Evolutionary conservation across 2,888 invertebrate species (phyloP).

Genomic region (Thysanoteuthis rhombus): DNA sequence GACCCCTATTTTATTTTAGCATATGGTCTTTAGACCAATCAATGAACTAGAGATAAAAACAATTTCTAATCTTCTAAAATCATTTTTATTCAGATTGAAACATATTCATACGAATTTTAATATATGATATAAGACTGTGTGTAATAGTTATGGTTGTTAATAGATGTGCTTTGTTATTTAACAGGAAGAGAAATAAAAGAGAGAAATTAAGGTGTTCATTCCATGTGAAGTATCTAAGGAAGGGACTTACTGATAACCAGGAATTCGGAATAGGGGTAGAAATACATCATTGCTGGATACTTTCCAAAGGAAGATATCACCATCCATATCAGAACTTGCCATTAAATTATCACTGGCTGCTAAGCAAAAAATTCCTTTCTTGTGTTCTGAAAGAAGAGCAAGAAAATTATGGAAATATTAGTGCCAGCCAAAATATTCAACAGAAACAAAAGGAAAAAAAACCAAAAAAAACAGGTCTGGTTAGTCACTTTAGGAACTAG

Average conservation of each 20-base stretch:
- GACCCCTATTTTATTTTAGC: no score
- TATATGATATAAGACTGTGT: no score
- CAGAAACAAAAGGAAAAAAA: not conserved
- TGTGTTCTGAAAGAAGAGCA: slow-evolving; percentile 51
- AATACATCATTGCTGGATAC: slow-evolving; percentile 39
- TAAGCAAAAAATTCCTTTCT: slow-evolving; percentile 57
- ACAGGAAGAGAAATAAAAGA: not conserved
- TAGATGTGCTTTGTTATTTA: no score
- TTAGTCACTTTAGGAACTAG: no score
- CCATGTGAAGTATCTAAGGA: not conserved
- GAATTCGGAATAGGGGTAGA: slow-evolving; percentile 45
- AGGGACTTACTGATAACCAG: slow-evolving; percentile 50
- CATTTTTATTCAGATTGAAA: no score
- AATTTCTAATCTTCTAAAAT: no score
- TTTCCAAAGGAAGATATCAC: slow-evolving; percentile 62
- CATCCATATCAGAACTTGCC: slow-evolving; percentile 62
- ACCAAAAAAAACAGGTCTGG: no score
- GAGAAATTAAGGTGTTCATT: no score
- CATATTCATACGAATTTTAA: no score
- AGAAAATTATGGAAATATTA: not conserved
- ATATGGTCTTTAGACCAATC: no score
- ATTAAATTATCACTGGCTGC: slow-evolving; percentile 51
- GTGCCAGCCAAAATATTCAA: not conserved
- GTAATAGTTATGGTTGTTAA: no score
- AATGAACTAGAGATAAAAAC: no score